These are phyloP conservation scores for Rhinogobio ventralis DNA, from an alignment of 2,797 vertebrate species.

Conservation along the genomic window DNA sequence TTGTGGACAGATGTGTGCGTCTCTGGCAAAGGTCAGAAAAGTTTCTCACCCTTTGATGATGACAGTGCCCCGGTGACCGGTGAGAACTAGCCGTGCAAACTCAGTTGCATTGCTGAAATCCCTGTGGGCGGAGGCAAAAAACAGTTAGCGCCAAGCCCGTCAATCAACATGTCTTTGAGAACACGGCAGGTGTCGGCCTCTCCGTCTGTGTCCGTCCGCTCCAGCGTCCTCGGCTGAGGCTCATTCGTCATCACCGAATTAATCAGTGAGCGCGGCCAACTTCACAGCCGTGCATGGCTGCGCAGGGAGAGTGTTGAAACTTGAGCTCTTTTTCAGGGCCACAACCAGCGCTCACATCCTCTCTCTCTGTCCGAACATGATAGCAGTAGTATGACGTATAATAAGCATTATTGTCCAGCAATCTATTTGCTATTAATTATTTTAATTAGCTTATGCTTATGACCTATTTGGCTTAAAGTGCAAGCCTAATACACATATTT, in stretches of 20 bases:
- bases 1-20: slow-evolving; percentile 58
- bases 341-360: slow-evolving; percentile 63
- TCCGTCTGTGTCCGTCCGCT: slow-evolving; percentile 67
- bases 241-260: slow-evolving; percentile 85
- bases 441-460: slow-evolving; percentile 16
- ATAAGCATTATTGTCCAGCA: slow-evolving; percentile 26
- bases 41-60: slow-evolving; percentile 62
- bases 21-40: slow-evolving; percentile 49
- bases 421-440: slow-evolving; percentile 25
- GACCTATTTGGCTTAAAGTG: not conserved
- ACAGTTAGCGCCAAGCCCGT: slow-evolving; percentile 73
- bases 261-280: slow-evolving; percentile 75
- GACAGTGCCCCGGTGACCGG: slow-evolving; percentile 64
- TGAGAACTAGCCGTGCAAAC: slow-evolving; percentile 75
- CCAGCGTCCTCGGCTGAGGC: slow-evolving; percentile 79
- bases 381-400: slow-evolving; percentile 25
- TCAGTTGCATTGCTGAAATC: slow-evolving; percentile 76
- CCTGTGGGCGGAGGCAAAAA: slow-evolving; percentile 69
- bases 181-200: slow-evolving; percentile 78
- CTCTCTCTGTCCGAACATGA: slow-evolving; percentile 53
- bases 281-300: slow-evolving; percentile 74
- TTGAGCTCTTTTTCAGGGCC: slow-evolving; percentile 72
- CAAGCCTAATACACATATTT: not conserved
- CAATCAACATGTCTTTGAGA: slow-evolving; percentile 78
- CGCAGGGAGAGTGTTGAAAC: slow-evolving; percentile 68